phyloP scores from a whole-genome alignment of 1,140 invertebrate genomes.

The Danaus plexippus region DNA sequence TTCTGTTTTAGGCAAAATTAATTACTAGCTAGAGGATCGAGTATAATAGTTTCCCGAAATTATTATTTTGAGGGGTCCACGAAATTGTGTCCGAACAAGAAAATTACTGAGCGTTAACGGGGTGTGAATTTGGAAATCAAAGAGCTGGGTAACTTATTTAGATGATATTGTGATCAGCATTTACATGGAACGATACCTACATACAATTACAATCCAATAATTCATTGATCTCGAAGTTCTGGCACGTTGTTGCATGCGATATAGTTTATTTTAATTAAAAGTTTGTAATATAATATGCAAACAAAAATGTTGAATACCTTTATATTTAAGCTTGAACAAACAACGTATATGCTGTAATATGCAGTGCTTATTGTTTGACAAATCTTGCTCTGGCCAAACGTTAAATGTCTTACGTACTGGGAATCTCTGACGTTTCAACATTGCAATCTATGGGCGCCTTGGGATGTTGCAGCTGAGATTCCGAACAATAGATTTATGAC shows the following conservation, averaged over 20 bases:
- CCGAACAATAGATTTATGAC: constrained; percentile 57
- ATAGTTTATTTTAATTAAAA: too few species aligned
- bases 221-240: constrained; percentile 26
- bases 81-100: constrained; percentile 70
- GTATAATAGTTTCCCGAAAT: constrained; percentile 69
- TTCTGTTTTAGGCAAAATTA: constrained; percentile 68
- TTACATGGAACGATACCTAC: constrained; percentile 55
- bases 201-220: constrained; percentile 23
- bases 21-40: constrained; percentile 63
- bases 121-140: constrained; percentile 67
- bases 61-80: constrained; percentile 64
- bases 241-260: too few species aligned
- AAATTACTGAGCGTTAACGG: constrained; percentile 70
- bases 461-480: constrained; percentile 56
- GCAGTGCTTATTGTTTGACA: too few species aligned
- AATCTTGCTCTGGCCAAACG: constrained; percentile 4
- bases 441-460: constrained; percentile 54
- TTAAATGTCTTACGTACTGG: constrained; percentile 9
- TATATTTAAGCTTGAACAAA: too few species aligned
- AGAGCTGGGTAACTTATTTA: constrained; percentile 53
- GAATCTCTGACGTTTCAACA: constrained; percentile 24
- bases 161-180: constrained; percentile 54
- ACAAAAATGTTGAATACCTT: too few species aligned
- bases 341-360: too few species aligned
- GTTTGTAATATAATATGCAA: too few species aligned